Conservation (phyloP, 2,113 vertebrate genomes). For the Heteronetta atricapilla region DNA sequence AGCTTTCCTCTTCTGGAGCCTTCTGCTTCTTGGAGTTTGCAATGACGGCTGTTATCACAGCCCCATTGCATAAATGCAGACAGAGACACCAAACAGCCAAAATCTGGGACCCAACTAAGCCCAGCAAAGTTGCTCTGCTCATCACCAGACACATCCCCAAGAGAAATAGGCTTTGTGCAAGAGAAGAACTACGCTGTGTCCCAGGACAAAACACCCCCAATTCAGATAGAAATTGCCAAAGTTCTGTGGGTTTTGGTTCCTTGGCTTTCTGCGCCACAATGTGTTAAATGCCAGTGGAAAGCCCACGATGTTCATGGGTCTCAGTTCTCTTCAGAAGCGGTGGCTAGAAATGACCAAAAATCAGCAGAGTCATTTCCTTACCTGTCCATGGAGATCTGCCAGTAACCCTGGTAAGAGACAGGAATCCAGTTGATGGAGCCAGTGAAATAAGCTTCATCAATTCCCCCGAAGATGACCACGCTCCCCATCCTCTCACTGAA, state of each 20-base stretch:
- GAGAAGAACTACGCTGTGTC: neutral
- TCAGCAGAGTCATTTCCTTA: neutral
- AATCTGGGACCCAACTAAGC: rapidly evolving
- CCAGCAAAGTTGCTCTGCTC: neutral
- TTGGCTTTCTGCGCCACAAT: neutral
- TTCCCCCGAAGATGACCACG: constrained; percentile 75
- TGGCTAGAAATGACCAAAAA: neutral
- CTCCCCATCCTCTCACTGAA: constrained; percentile 51
- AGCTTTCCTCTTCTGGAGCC: neutral
- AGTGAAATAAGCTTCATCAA: constrained; percentile 61
- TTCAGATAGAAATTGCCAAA: neutral
- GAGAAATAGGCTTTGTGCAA: neutral
- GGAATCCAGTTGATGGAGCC: constrained; percentile 78
- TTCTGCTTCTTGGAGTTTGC: neutral
- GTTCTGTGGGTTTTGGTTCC: rapidly evolving
- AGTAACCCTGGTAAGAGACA: constrained; percentile 74
- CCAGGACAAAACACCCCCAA: neutral
- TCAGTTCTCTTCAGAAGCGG: neutral
- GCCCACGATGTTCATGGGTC: too few relatives aligned
- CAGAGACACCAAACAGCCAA: neutral
- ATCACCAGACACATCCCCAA: neutral
- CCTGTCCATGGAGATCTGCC: constrained; percentile 83
- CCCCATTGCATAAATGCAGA: rapidly evolving
- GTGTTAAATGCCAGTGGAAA: neutral
- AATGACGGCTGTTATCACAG: neutral